Evolutionary conservation across 1,140 invertebrate genomes (phyloP).

Genomic region (Psix sp.): DNA sequence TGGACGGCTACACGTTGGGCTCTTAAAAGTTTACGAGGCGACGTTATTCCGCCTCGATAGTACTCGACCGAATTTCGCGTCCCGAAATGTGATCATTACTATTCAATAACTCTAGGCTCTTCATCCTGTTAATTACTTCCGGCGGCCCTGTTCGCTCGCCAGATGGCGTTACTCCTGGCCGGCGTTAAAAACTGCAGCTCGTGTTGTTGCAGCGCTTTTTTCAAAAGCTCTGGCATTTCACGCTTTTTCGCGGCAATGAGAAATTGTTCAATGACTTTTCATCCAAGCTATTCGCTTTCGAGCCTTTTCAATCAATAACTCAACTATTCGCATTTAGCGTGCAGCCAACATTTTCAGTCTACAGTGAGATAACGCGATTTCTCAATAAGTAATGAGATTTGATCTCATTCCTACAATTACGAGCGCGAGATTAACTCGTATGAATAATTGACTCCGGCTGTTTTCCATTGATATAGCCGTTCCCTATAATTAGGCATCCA

Average conservation of each 20-base stretch:
- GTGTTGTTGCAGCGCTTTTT: not conserved
- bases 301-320: too few species aligned
- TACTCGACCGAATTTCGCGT: constrained; percentile 24
- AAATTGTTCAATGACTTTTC: too few species aligned
- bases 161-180: constrained; percentile 15
- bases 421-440: not conserved
- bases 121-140: constrained; percentile 35
- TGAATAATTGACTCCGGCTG: constrained; percentile 1
- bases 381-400: constrained; percentile 4
- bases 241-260: too few species aligned
- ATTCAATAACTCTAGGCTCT: constrained; percentile 34
- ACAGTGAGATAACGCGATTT: constrained; percentile 6
- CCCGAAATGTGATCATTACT: constrained; percentile 40
- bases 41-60: constrained; percentile 25
- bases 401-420: not conserved
- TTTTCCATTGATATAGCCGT: too few species aligned
- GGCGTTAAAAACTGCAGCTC: constrained; percentile 19
- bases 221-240: not conserved
- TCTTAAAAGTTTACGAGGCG: constrained; percentile 53
- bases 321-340: too few species aligned
- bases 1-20: constrained; percentile 32
- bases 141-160: constrained; percentile 8
- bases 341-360: too few species aligned
- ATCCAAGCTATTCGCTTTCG: too few species aligned
- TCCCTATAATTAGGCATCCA: too few species aligned